Percentiles rank a stretch among this genome's conserved stretches.
Evolutionary conservation across 2,113 vertebrate genomes (phyloP).

Genomic region (Cervus canadensis): DNA sequence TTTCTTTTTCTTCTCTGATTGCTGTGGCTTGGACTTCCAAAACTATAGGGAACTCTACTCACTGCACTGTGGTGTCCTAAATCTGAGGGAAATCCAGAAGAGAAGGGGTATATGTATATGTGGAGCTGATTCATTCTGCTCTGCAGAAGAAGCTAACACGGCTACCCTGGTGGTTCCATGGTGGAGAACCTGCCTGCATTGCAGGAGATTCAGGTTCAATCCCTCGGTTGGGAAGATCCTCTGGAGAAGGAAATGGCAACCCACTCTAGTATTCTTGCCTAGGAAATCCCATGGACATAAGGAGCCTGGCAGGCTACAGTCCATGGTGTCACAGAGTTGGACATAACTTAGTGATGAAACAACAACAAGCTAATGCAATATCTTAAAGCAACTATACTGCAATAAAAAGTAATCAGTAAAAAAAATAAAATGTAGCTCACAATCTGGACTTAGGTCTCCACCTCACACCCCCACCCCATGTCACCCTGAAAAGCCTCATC

Average conservation of each 20-base stretch:
- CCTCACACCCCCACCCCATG: accelerated
- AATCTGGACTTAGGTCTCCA: accelerated
- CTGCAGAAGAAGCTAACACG: background rate
- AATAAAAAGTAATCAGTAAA: background rate
- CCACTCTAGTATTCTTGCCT: background rate
- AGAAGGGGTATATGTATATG: background rate
- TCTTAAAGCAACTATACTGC: background rate
- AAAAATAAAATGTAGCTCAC: background rate
- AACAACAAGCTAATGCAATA: background rate
- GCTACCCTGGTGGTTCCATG: background rate
- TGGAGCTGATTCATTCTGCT: background rate
- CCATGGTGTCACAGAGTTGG: background rate
- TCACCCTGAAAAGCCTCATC: background rate
- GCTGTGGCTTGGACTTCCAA: background rate
- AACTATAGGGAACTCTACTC: background rate
- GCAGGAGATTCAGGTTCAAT: background rate
- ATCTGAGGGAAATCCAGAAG: background rate
- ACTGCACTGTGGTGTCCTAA: background rate
- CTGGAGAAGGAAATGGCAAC: background rate
- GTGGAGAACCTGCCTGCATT: background rate
- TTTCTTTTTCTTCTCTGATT: background rate
- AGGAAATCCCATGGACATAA: background rate
- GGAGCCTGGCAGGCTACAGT: background rate
- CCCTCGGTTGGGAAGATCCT: background rate
- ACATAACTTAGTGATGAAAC: background rate